Base-by-base conservation (phyloP, 1,140 invertebrate genomes). In the Philotrypesis tridentata region DNA sequence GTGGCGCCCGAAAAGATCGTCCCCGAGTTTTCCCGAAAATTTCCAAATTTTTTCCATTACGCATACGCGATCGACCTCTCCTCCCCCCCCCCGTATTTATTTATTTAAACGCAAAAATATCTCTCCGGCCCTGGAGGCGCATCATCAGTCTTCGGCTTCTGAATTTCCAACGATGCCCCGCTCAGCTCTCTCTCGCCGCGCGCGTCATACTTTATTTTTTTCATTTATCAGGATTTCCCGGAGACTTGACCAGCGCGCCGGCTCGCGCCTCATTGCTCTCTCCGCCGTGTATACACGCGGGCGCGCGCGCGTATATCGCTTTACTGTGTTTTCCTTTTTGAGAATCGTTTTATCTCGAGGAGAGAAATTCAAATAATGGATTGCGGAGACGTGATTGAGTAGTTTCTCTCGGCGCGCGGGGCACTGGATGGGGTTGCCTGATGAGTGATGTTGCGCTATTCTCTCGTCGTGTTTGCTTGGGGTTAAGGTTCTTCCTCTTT, bases 201-300 rank as follows among this genome's bases (percentile, higher is more conserved):
- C n/a, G 21, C 21, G 29, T 12, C 67, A 17, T 12, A 17, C 31
- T 76, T 81, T 82, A 29, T 29, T 43, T 74, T 79, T 79, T 83
- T 83, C 82, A 83, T 83, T 83, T 83, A 83, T 79, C 76, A 83
- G 63, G 70, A 83, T 83, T 79, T 83, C 55, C 31, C 63, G 40
- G 61, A 9, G 71, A 74, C 70, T 79, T 83, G 82, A 79, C 82
- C 82, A 72, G 9, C 40, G 55, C 21, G 21, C 7, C 8, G 9
- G 33, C 25, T 27, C 27, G 63, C 48, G 74, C 74, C 37, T 82
- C 75, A 43, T 48, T 63, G 71, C 40, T 43, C 74, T 14, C 65
- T 40, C 74, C 55, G 25, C 80, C 60, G 21, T 78, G n/a, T n/a
- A n/a, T n/a, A n/a, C n/a, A n/a, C n/a, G n/a, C n/a, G n/a, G n/a